Percentiles rank a stretch among this genome's conserved stretches.
These are phyloP conservation scores for Ia io DNA, from an alignment of 2,113 vertebrate genomes.

Conservation along the genomic window DNA sequence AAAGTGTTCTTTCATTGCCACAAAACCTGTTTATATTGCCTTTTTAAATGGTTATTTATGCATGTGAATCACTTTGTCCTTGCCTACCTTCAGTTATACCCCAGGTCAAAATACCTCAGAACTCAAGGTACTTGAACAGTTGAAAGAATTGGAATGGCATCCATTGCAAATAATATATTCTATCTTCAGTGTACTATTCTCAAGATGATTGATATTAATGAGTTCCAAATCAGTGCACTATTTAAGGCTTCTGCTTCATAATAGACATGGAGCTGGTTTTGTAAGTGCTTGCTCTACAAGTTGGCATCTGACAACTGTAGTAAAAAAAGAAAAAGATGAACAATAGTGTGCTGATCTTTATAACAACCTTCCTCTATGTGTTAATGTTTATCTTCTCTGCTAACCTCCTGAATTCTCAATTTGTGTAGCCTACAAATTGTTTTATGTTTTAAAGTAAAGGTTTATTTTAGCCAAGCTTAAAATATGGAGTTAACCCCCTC, in stretches of 20 bases:
- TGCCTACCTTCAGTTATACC: background rate
- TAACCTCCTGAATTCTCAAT: background rate
- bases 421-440: background rate
- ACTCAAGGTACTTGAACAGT: background rate
- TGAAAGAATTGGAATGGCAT: constrained; percentile 18
- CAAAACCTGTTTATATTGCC: background rate
- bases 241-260: constrained; percentile 15
- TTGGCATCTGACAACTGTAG: background rate
- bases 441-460: background rate
- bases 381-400: background rate
- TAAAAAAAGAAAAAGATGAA: background rate
- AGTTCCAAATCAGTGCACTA: background rate
- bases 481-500: background rate
- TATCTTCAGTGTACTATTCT: background rate
- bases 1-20: background rate
- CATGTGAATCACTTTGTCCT: background rate
- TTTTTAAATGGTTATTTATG: background rate
- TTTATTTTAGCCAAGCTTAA: constrained; percentile 34
- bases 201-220: constrained; percentile 15
- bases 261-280: background rate
- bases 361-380: background rate
- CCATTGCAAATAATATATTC: background rate
- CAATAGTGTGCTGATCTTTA: background rate
- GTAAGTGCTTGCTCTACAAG: background rate
- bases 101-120: background rate